phyloP scores from a whole-genome alignment of 2,888 invertebrate species.

The Diplolepis rosae region DNA sequence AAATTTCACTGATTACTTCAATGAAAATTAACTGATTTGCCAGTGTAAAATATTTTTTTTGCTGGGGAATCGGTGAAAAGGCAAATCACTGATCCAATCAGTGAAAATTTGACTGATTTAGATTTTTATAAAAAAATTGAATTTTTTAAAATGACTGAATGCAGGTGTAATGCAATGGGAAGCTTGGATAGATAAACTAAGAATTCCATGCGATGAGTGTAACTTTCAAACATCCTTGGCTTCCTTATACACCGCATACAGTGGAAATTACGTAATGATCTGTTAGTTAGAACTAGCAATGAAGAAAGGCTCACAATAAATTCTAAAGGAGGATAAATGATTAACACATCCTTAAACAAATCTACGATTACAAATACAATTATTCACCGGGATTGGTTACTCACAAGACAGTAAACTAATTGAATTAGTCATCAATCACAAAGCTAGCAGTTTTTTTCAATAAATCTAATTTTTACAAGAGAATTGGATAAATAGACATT shows the following conservation, averaged over 20 bases:
- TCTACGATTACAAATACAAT: neutral
- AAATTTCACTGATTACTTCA: no score
- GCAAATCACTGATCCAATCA: no score
- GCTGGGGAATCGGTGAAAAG: neutral
- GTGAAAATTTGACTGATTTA: no score
- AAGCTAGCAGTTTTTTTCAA: neutral
- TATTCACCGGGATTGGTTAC: neutral
- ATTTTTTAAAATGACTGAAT: neutral
- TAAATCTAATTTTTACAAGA: neutral
- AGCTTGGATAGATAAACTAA: constrained; percentile 52
- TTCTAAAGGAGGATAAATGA: neutral
- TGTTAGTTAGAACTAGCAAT: constrained; percentile 35
- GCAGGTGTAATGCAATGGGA: constrained; percentile 33
- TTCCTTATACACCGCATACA: constrained; percentile 66
- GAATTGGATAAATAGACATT: neutral
- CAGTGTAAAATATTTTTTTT: neutral
- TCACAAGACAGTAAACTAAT: constrained; percentile 17
- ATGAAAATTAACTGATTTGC: no score
- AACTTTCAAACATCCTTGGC: constrained; percentile 72
- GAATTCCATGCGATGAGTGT: constrained; percentile 61
- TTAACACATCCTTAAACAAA: constrained; percentile 2
- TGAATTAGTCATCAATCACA: neutral
- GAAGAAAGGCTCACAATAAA: constrained; percentile 38
- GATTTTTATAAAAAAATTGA: neutral
- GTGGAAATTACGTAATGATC: constrained; percentile 66